Conservation (phyloP, 2,888 invertebrate species). For the Argyresthia goedartella region DNA sequence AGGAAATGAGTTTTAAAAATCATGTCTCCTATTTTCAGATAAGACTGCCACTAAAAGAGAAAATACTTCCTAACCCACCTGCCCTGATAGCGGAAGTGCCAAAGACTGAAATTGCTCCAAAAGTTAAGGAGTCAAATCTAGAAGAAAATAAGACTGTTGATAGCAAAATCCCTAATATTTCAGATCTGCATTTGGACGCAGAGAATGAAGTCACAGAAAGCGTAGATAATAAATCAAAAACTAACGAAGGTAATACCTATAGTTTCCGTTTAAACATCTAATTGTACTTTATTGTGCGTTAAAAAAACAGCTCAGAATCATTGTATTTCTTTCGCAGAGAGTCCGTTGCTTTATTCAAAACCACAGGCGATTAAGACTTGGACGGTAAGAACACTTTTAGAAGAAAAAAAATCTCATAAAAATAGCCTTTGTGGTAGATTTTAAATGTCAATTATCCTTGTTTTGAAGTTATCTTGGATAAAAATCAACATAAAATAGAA, state of each 20-base stretch:
- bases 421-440: too few relatives aligned
- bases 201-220: constrained; percentile 15
- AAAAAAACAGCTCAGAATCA: background rate
- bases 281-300: background rate
- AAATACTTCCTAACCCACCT: constrained; percentile 11
- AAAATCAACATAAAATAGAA: too few relatives aligned
- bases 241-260: constrained; percentile 5
- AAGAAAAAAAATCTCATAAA: too few relatives aligned
- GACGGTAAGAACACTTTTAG: constrained; percentile 33
- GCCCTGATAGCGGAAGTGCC: background rate
- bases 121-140: constrained; percentile 11
- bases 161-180: constrained; percentile 20
- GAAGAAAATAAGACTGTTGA: constrained; percentile 11
- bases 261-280: background rate
- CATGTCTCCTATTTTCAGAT: constrained; percentile 26
- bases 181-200: constrained; percentile 18
- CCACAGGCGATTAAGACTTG: constrained; percentile 35
- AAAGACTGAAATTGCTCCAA: background rate
- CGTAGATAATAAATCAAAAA: constrained; percentile 8
- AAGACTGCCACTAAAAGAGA: constrained; percentile 40
- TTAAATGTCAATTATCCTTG: too few relatives aligned
- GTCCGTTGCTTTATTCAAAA: constrained; percentile 27
- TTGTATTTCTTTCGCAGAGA: constrained; percentile 27
- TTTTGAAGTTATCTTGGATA: too few relatives aligned
- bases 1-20: background rate